Evolutionary conservation across 2,797 vertebrate genomes (phyloP), one percentile per base, ranked within the genome.

Genomic region (Zalophus californianus): DNA sequence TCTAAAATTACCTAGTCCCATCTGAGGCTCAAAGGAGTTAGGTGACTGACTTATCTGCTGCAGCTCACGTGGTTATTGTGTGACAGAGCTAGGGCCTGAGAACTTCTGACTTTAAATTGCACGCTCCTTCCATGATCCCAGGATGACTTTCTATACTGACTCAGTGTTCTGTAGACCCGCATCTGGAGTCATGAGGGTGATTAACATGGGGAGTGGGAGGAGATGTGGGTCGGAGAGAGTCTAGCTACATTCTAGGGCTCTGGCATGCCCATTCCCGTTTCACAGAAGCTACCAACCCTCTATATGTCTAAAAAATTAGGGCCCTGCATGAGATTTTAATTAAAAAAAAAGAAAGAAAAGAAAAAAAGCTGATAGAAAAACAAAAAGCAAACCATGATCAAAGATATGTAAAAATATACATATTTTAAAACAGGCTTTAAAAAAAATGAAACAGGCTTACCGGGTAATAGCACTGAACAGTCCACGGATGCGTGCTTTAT

Each of bases 401-500:
- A 90, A 62, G 15, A 92, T 29, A 86, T 14, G 4, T 60, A 73
- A 80, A 86, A 85, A 94, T 29, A 87, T 7, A 68, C 20, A 66
- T 62, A 66, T 14, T 94, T 90, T 92, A 79, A 92, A 87, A 78
- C 38, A 78, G 41, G 35, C 89, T 98, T 98, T 99, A 58, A 58
- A 68, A n/a, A 68, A 68, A 35, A 35, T 18, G 18, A 21, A 68
- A 20, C 20, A 35, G n/a, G 38, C 90, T 98, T 98, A 99, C 99
- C 99, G 98, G 20, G 99, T 99, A 96, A 99, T 98, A 0, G 99
- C 99, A 85, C 99, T 99, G 98, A 99, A 99, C 3, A 99, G 99
- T 0, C 99, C 99, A 78, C 99, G 99, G 94, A 99, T 99, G 27
- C 99, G 99, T 52, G 99, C 99, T 98, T 99, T 99, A 98, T 99